Evolutionary conservation across 2,113 vertebrate genomes (phyloP), one percentile per base, ranked within the genome.

Genomic region (Alaudala cheleensis): DNA sequence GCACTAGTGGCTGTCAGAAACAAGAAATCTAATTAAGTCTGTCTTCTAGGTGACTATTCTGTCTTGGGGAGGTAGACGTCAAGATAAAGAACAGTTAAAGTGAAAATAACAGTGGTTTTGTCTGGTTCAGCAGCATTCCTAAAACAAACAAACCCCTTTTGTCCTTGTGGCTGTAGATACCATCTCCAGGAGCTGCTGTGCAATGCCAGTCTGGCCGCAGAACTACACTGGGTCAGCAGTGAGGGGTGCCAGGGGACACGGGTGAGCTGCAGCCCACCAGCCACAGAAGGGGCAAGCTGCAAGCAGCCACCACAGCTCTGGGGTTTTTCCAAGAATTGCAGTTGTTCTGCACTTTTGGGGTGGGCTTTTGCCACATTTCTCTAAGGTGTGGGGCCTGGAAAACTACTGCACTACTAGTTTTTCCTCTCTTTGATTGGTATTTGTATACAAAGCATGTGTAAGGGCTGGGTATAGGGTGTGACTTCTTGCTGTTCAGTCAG

Each of bases 141-240:
- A 53, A 88, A 72, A 3, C 10, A 73, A 77, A 67, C 31, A 44
- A 44, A 33, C 0, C 10, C 5, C 15, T 16, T 81, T 73, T 50
- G 50, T 92, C 72, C 42, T 83, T 54, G 76, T 70, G 76, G 37
- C 50, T 33, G 56, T 31, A 47, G 67, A 80, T 26, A 21, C 10
- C 20, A 57, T 66, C 50, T 81, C 60, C 72, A 50, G 45, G 29
- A 73, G 37, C 26, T 29, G 33, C 73, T n/a, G 22, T 13, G 58
- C 58, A 34, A 1, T 16, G 64, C 11, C 54, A 69, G 26, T 3
- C 6, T 28, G 44, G 61, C 56, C 34, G 39, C 56, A 57, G 51
- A 34, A 29, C 5, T 26, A 16, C 18, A 2, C 16, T 1, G 0
- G 25, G 26, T 25, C 21, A 61, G 78, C 0, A 0, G 9, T 12